phyloP scores from a whole-genome alignment of 2,888 invertebrate species.

The Chymomyza amoena region DNA sequence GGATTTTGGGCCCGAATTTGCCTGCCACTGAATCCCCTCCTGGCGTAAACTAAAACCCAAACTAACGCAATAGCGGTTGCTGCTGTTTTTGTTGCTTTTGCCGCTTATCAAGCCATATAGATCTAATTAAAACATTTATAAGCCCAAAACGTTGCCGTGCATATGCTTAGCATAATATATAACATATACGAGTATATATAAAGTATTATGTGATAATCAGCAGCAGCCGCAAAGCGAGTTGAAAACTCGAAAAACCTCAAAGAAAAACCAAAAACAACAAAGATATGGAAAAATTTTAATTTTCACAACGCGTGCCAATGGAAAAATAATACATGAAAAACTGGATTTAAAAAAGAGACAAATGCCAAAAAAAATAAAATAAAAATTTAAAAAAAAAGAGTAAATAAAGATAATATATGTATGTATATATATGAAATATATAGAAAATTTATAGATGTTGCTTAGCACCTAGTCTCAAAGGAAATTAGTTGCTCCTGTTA shows the following conservation, averaged over 20 bases:
- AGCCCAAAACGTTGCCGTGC: constrained; percentile 61
- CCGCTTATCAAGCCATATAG: constrained; percentile 64
- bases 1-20: no score
- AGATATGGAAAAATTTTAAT: constrained; percentile 59
- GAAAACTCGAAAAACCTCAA: constrained; percentile 38
- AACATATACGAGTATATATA: no score
- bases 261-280: constrained; percentile 8
- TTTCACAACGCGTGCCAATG: constrained; percentile 64
- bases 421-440: no score
- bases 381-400: neutral
- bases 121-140: constrained; percentile 71
- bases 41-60: constrained; percentile 40
- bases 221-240: constrained; percentile 4
- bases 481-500: no score
- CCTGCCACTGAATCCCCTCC: no score
- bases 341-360: neutral
- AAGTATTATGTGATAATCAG: constrained; percentile 45
- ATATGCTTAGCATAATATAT: constrained; percentile 63
- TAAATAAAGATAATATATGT: constrained; percentile 32
- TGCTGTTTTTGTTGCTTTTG: neutral
- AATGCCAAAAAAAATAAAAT: neutral
- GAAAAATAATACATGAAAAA: constrained; percentile 46
- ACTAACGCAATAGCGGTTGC: constrained; percentile 65
- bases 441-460: no score
- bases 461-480: no score